Conservation (phyloP, 2,797 vertebrate species). For the Poecilia wingei region DNA sequence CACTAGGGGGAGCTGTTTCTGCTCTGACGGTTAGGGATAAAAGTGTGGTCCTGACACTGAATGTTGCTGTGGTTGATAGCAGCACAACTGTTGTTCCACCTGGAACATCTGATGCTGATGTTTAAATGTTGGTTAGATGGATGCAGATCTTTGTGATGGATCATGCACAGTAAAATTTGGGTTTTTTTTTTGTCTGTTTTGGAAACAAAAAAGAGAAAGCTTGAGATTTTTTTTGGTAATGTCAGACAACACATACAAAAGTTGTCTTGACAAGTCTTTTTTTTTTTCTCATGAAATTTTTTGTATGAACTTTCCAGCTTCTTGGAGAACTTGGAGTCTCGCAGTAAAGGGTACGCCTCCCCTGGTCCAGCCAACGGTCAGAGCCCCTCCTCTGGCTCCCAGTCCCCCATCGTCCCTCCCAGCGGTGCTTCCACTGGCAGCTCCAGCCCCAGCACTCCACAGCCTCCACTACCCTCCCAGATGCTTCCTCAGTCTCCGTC, state of each 20-base stretch:
- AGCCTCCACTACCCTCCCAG: constrained; percentile 75
- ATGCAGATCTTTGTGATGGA: neutral
- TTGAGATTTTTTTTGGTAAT: no score
- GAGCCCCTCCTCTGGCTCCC: constrained; percentile 92
- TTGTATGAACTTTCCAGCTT: constrained; percentile 81
- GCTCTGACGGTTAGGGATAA: neutral
- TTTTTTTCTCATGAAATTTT: neutral
- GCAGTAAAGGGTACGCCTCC: constrained; percentile 84
- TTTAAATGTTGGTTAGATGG: neutral
- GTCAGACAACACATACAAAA: neutral
- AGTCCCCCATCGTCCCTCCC: constrained; percentile 88
- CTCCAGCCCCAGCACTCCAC: constrained; percentile 92
- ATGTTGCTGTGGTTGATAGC: neutral
- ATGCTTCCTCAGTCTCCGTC: constrained; percentile 58
- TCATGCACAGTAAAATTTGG: neutral
- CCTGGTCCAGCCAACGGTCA: constrained; percentile 88
- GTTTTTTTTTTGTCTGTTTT: neutral
- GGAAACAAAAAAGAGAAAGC: no score
- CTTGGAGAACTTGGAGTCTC: constrained; percentile 91
- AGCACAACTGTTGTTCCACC: neutral
- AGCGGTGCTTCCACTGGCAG: constrained; percentile 87
- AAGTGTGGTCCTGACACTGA: neutral
- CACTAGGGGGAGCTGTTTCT: neutral
- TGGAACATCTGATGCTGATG: neutral
- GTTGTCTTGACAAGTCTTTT: neutral